These are phyloP conservation scores for Ectemnius cavifrons DNA, from an alignment of 2,888 invertebrate species.

Conservation along the genomic window DNA sequence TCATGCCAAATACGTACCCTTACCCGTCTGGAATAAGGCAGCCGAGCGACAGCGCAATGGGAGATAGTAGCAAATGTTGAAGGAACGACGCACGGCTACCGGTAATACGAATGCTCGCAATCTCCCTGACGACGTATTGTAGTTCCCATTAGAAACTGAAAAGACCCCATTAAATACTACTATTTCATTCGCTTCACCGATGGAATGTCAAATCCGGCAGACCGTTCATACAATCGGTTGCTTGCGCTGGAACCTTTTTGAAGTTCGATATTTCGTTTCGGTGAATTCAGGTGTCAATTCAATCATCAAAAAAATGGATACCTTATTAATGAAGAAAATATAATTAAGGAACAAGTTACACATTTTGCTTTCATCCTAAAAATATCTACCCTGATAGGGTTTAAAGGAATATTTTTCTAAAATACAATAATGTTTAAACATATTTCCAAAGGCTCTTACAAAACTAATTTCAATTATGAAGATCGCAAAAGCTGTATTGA, in stretches of 20 bases:
- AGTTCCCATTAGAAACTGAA: constrained; percentile 12
- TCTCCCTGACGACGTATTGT: constrained; percentile 56
- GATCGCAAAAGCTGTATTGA: neutral
- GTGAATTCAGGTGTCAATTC: neutral
- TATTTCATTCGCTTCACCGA: constrained; percentile 13
- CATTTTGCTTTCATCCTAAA: too few species aligned
- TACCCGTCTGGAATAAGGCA: constrained; percentile 74
- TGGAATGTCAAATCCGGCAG: constrained; percentile 25
- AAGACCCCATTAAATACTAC: constrained; percentile 49
- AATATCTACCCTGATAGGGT: neutral
- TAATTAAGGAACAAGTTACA: too few species aligned
- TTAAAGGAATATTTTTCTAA: neutral
- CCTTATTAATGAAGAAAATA: too few species aligned
- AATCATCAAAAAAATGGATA: neutral
- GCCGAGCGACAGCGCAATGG: constrained; percentile 52
- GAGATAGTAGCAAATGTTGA: constrained; percentile 47
- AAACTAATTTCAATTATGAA: too few species aligned
- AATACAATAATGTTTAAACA: too few species aligned
- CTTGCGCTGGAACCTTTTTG: neutral
- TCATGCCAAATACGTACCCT: constrained; percentile 76
- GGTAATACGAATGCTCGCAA: constrained; percentile 43
- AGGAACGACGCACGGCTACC: constrained; percentile 25
- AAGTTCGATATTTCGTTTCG: neutral
- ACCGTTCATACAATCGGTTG: constrained; percentile 1
- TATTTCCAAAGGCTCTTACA: too few species aligned